phyloP scores from a whole-genome alignment of 2,797 vertebrate genomes.

The Oreonectes daqikongensis region DNA sequence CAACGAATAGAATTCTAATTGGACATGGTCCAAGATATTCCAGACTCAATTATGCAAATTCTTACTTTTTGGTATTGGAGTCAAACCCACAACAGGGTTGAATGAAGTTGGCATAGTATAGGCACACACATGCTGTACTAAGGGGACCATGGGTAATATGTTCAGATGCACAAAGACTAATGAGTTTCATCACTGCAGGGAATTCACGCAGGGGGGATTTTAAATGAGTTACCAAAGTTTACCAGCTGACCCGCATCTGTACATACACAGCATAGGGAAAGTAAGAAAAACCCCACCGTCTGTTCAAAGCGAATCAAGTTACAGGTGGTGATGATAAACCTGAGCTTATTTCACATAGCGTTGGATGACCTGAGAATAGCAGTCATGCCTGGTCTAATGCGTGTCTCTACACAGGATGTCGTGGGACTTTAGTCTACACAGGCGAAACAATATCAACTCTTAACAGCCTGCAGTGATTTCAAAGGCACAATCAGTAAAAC shows the following conservation, averaged over 20 bases:
- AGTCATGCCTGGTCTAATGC: constrained; percentile 60
- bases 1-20: constrained; percentile 26
- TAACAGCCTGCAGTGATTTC: too few relatives aligned
- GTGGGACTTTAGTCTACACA: constrained; percentile 46
- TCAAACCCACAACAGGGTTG: background rate
- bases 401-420: constrained; percentile 51
- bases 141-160: background rate
- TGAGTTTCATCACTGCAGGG: constrained; percentile 51
- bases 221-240: constrained; percentile 46
- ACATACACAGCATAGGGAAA: constrained; percentile 20
- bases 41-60: constrained; percentile 12
- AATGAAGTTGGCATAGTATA: constrained; percentile 9
- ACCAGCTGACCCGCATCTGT: constrained; percentile 24
- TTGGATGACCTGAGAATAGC: constrained; percentile 60
- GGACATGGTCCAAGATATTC: constrained; percentile 16
- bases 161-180: constrained; percentile 38
- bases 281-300: constrained; percentile 55
- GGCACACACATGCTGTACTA: constrained; percentile 3
- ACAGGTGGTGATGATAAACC: constrained; percentile 69
- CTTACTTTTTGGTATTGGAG: background rate
- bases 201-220: constrained; percentile 37
- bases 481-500: constrained; percentile 28
- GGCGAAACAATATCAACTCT: constrained; percentile 57
- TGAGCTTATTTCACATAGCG: constrained; percentile 45
- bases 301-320: constrained; percentile 64